phyloP scores from a whole-genome alignment of 2,888 invertebrate genomes.

The Odontomyia ornata region DNA sequence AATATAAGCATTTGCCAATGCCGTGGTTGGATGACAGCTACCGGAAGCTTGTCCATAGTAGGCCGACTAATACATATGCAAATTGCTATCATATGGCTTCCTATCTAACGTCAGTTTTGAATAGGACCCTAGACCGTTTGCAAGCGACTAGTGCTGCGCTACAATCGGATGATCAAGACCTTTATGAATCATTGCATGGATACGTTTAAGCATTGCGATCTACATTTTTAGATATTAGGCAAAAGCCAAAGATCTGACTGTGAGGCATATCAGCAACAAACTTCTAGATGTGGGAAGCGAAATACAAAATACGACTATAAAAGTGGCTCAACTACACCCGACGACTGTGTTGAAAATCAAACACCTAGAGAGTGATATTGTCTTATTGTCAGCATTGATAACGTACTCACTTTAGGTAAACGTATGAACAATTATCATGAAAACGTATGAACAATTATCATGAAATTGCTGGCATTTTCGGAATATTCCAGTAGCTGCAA shows the following conservation, averaged over 20 bases:
- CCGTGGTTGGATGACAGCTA: too few relatives aligned
- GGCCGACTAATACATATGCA: too few relatives aligned
- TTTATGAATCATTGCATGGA: too few relatives aligned
- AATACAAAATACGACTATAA: conserved; percentile 1
- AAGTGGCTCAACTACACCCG: background rate
- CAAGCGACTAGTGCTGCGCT: too few relatives aligned
- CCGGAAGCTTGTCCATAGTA: too few relatives aligned
- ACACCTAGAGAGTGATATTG: background rate
- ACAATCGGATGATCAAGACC: too few relatives aligned
- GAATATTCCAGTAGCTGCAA: too few relatives aligned
- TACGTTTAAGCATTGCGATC: too few relatives aligned
- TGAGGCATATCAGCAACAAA: background rate
- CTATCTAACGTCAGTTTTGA: too few relatives aligned
- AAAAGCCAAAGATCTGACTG: background rate
- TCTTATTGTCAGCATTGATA: conserved; percentile 13
- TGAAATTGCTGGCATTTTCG: background rate
- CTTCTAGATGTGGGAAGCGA: background rate
- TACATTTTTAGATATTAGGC: conserved; percentile 7
- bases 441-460: background rate
- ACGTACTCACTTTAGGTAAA: background rate
- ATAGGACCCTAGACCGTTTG: too few relatives aligned
- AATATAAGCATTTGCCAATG: too few relatives aligned
- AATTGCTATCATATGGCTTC: too few relatives aligned
- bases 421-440: background rate
- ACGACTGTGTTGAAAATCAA: background rate